phyloP scores from a whole-genome alignment of 2,888 invertebrate genomes.

The Sinohyriopsis cumingii region DNA sequence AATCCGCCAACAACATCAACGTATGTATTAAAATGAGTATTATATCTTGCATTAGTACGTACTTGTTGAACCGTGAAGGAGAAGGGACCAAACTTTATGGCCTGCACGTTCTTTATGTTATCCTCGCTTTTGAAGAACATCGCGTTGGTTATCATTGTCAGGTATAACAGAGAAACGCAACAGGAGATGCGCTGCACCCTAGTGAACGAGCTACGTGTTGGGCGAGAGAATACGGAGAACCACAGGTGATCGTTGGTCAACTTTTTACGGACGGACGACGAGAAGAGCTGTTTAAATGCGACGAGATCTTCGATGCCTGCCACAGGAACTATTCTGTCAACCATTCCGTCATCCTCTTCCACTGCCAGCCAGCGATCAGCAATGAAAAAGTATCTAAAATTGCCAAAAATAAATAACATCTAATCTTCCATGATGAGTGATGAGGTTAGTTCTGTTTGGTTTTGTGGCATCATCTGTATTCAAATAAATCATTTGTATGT shows the following conservation, averaged over 20 bases:
- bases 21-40: too few species aligned
- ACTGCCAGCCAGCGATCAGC: slow-evolving; percentile 70
- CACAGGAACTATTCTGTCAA: slow-evolving; percentile 70
- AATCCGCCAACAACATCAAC: too few species aligned
- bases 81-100: slow-evolving; percentile 72
- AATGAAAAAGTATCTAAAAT: slow-evolving; percentile 66
- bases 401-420: background rate
- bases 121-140: slow-evolving; percentile 70
- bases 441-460: too few species aligned
- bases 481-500: too few species aligned
- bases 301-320: slow-evolving; percentile 68
- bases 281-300: slow-evolving; percentile 69
- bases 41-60: background rate
- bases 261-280: slow-evolving; percentile 68
- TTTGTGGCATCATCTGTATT: too few species aligned
- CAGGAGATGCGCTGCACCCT: slow-evolving; percentile 71
- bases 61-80: slow-evolving; percentile 72
- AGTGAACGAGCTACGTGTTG: slow-evolving; percentile 69
- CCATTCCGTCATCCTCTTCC: slow-evolving; percentile 70
- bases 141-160: slow-evolving; percentile 72
- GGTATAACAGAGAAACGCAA: slow-evolving; percentile 69
- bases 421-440: background rate
- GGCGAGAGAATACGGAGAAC: slow-evolving; percentile 70
- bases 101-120: slow-evolving; percentile 43
- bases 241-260: slow-evolving; percentile 71